Conservation (phyloP, 2,797 vertebrate genomes). For the Notolepis coatsorum region DNA sequence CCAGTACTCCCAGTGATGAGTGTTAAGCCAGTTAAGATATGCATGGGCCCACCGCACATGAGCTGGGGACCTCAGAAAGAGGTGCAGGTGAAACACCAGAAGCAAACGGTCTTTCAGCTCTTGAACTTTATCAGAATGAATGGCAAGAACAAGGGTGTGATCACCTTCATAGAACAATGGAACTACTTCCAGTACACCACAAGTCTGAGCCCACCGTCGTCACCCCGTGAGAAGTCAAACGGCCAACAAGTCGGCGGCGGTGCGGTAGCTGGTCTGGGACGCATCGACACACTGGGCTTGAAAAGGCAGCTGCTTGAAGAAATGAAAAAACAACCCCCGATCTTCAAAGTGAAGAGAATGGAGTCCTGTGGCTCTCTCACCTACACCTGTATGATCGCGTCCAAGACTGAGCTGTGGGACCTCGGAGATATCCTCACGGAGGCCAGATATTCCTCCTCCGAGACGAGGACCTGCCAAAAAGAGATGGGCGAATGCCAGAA, state of each 20-base stretch:
- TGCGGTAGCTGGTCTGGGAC: conserved; percentile 6
- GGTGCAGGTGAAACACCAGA: conserved; percentile 70
- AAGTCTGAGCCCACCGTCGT: neutral
- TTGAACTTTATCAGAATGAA: conserved; percentile 69
- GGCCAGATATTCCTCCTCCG: neutral
- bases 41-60: conserved; percentile 9
- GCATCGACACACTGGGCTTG: neutral
- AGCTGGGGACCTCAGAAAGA: conserved; percentile 38
- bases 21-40: conserved; percentile 23
- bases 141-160: conserved; percentile 38
- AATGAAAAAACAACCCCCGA: conserved; percentile 33
- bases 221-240: conserved; percentile 28
- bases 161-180: conserved; percentile 28
- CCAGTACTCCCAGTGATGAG: conserved; percentile 32
- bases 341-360: conserved; percentile 69
- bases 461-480: neutral
- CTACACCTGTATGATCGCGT: conserved; percentile 74
- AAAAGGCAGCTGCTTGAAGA: conserved; percentile 17
- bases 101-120: conserved; percentile 78
- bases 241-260: conserved; percentile 17
- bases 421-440: conserved; percentile 64
- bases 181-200: conserved; percentile 1
- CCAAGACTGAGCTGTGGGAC: conserved; percentile 82
- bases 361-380: conserved; percentile 45
- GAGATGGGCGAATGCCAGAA: neutral